These are phyloP conservation scores for Empidonax traillii DNA, from an alignment of 2,113 vertebrate genomes.

Conservation along the genomic window DNA sequence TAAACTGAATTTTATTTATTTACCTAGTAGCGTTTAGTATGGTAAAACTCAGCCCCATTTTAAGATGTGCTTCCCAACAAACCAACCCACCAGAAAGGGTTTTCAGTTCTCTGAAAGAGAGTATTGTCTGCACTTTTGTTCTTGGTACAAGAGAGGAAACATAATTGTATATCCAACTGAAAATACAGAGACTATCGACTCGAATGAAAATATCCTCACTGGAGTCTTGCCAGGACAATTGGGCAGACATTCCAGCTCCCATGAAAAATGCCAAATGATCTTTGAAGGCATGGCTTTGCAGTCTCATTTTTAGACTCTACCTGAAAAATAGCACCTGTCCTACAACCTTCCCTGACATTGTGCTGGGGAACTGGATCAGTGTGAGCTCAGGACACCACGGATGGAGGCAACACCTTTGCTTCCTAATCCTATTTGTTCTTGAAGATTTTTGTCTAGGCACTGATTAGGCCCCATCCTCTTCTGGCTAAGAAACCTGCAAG, in stretches of 20 bases:
- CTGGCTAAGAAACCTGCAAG: neutral
- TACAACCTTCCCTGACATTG: neutral
- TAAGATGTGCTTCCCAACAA: neutral
- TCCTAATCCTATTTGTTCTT: neutral
- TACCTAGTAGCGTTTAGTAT: neutral
- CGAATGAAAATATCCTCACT: conserved; percentile 64
- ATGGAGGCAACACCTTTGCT: neutral
- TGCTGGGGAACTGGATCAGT: neutral
- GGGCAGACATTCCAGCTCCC: conserved; percentile 50
- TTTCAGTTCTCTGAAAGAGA: conserved; percentile 52
- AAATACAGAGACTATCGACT: conserved; percentile 40
- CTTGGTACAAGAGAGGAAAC: neutral
- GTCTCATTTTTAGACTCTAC: neutral
- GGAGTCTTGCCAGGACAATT: conserved; percentile 63
- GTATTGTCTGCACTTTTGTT: conserved; percentile 41
- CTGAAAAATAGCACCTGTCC: conserved; percentile 25
- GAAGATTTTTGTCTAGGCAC: neutral
- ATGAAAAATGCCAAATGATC: conserved; percentile 45
- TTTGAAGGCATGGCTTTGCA: conserved; percentile 27
- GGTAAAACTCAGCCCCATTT: neutral
- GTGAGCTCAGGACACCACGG: neutral
- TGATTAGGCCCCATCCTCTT: neutral
- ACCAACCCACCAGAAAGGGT: neutral
- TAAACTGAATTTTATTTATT: conserved; percentile 36
- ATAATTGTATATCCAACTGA: conserved; percentile 15